These are phyloP conservation scores for Pammene aurita DNA, from an alignment of 2,888 invertebrate species.

Conservation along the genomic window DNA sequence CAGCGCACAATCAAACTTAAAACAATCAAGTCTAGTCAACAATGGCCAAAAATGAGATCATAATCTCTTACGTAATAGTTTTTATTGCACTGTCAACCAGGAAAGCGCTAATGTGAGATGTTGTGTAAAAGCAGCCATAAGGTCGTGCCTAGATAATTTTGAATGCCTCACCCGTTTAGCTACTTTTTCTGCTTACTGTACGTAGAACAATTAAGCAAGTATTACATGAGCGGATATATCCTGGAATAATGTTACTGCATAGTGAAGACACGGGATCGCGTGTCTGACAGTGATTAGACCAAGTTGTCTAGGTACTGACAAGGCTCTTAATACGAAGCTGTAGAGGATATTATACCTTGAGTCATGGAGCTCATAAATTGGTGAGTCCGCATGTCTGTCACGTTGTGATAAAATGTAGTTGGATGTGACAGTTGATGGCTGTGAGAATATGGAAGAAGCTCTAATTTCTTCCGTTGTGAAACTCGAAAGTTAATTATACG, in stretches of 20 bases:
- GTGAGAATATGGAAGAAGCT: conserved; percentile 27
- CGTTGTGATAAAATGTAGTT: conserved; percentile 20
- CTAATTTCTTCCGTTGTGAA: conserved; percentile 27
- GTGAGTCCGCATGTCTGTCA: conserved; percentile 18
- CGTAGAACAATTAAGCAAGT: conserved; percentile 15
- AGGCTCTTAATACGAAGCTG: not conserved
- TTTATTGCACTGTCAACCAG: conserved; percentile 30
- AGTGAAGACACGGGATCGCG: conserved; percentile 17
- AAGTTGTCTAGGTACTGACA: not conserved
- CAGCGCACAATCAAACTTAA: conserved; percentile 9
- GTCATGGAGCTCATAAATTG: not conserved
- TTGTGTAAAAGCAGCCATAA: not conserved
- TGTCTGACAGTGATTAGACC: not conserved
- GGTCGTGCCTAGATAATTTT: too few species aligned
- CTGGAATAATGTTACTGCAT: conserved; percentile 20
- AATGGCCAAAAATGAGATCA: conserved; percentile 31
- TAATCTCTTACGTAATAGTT: conserved; percentile 36
- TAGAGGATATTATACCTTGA: not conserved
- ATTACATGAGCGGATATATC: conserved; percentile 33
- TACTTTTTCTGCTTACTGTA: too few species aligned
- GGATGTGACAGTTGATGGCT: conserved; percentile 17
- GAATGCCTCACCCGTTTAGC: too few species aligned
- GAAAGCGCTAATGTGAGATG: conserved; percentile 17
- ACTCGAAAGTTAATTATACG: conserved; percentile 12
- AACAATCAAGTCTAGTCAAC: conserved; percentile 24